A percentile compares a stretch with the other conserved stretches of the same genome.
These are phyloP conservation scores for Tinamus guttatus DNA, from an alignment of 2,113 vertebrate genomes.

Conservation along the genomic window DNA sequence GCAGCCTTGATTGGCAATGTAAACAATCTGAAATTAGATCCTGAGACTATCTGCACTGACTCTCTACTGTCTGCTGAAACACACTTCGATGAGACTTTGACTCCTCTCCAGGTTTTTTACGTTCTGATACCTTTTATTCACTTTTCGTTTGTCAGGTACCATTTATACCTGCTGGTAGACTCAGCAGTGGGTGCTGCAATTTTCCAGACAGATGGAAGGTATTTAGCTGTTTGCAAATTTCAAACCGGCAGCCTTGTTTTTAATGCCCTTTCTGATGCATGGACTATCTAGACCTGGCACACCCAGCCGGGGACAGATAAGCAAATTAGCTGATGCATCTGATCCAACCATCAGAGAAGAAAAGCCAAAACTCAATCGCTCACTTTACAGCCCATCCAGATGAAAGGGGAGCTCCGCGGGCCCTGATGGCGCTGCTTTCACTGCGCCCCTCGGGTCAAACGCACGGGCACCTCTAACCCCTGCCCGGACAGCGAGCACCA, in stretches of 20 bases:
- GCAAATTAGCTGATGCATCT: not conserved
- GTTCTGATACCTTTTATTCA: not conserved
- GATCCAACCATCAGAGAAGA: not conserved
- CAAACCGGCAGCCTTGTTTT: not conserved
- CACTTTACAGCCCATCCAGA: conserved; percentile 53
- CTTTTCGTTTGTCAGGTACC: not conserved
- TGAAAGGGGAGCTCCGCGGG: conserved; percentile 13
- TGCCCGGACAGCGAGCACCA: too few relatives aligned
- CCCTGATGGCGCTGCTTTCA: not conserved
- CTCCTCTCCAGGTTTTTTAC: not conserved
- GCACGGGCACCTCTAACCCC: too few relatives aligned
- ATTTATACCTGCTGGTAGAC: not conserved
- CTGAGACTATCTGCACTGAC: not conserved
- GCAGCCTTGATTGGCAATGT: too few relatives aligned
- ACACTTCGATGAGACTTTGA: not conserved
- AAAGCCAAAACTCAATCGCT: conserved; percentile 7
- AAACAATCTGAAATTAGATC: not conserved
- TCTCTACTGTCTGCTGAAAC: accelerated
- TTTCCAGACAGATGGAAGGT: conserved; percentile 14
- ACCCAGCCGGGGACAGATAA: conserved; percentile 22
- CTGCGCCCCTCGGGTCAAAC: conserved; percentile 17
- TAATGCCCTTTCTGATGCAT: conserved; percentile 47
- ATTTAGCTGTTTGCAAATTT: not conserved
- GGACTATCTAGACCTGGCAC: not conserved
- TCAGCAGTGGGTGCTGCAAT: not conserved